Evolutionary conservation across 2,888 invertebrate genomes (phyloP).

Genomic region (Lumbricus terrestris): DNA sequence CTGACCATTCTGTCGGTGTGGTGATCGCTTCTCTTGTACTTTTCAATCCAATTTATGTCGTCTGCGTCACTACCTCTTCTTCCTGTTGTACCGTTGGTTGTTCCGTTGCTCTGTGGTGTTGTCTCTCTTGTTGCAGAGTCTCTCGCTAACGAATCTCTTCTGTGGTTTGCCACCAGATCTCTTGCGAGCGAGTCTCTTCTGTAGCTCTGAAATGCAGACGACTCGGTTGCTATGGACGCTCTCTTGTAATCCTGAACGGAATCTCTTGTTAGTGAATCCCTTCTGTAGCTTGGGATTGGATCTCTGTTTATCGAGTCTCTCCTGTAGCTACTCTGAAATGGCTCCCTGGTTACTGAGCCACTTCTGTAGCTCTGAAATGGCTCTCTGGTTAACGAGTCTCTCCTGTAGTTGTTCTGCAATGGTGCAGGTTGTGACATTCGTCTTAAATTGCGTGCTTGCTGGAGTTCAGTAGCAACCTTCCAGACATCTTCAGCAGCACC

Average conservation of each 20-base stretch:
- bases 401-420: not conserved
- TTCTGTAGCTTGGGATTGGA: not conserved
- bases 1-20: not conserved
- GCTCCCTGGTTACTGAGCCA: not conserved
- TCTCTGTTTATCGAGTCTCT: not conserved
- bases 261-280: not conserved
- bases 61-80: not conserved
- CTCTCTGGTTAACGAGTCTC: not conserved
- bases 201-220: not conserved
- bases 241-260: not conserved
- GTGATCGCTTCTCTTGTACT: not conserved
- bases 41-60: slow-evolving; percentile 10
- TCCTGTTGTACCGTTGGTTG: not conserved
- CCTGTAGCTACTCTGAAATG: not conserved
- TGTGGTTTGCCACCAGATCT: not conserved
- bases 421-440: not conserved
- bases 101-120: not conserved
- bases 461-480: not conserved
- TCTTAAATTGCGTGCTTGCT: not conserved
- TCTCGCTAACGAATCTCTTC: not conserved
- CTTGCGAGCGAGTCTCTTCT: not conserved
- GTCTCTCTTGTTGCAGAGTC: not conserved
- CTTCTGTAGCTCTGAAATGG: not conserved
- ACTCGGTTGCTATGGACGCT: not conserved
- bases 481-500: not conserved